These are phyloP conservation scores for Lepeophtheirus salmonis DNA, from an alignment of 1,140 invertebrate genomes.

Conservation along the genomic window DNA sequence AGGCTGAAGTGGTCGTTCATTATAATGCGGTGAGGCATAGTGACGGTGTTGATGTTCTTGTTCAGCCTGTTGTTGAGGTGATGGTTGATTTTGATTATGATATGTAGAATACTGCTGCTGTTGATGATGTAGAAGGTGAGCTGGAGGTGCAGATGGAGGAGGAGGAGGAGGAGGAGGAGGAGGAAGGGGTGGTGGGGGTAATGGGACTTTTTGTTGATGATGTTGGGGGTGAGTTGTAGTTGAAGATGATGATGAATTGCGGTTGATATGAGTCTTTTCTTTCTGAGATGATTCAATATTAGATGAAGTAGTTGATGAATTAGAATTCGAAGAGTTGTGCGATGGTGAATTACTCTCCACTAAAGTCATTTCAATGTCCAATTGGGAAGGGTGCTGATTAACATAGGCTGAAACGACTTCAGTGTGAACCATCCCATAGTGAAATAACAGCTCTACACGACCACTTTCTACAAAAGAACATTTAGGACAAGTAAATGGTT, in stretches of 20 bases:
- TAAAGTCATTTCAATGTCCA: constrained; percentile 7
- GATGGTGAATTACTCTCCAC: neutral
- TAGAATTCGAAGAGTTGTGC: too few species aligned
- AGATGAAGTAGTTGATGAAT: too few species aligned
- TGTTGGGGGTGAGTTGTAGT: too few species aligned
- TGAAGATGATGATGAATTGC: too few species aligned
- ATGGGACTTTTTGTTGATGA: too few species aligned
- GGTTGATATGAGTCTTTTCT: too few species aligned
- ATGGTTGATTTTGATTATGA: neutral
- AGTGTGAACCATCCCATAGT: constrained; percentile 9
- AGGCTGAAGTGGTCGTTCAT: too few species aligned
- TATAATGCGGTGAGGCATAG: too few species aligned
- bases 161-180: neutral
- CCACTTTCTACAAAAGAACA: neutral
- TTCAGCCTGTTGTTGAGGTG: neutral
- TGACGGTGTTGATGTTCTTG: too few species aligned
- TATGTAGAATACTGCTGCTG: neutral
- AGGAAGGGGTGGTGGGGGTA: neutral
- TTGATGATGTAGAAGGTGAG: too few species aligned
- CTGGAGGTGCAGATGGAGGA: neutral
- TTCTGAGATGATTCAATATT: too few species aligned
- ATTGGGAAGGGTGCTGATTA: neutral
- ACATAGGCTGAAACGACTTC: constrained; percentile 1
- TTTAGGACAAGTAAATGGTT: constrained; percentile 6
- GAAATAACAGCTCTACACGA: neutral